Conservation (phyloP, 1,140 invertebrate genomes). For the Drosophila auraria region DNA sequence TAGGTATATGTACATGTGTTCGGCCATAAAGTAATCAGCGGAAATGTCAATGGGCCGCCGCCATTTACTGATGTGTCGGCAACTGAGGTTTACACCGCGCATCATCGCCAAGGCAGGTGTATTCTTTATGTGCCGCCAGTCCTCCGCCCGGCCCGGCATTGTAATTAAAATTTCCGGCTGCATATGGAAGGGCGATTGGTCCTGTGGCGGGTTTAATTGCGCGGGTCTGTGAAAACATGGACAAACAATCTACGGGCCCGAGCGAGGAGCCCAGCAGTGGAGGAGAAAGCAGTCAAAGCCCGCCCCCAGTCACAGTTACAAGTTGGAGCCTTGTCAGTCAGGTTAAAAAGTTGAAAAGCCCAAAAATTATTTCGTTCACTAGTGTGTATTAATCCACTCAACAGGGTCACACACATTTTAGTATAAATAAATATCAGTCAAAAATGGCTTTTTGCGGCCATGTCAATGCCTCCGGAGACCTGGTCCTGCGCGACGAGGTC, state of each 20-base stretch:
- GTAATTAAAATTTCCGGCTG: conserved; percentile 78
- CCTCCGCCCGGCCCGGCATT: conserved; percentile 35
- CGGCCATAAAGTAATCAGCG: conserved; percentile 82
- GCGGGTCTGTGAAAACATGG: conserved; percentile 19
- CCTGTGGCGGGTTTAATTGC: conserved; percentile 63
- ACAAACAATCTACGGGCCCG: conserved; percentile 53
- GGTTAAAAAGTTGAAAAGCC: conserved; percentile 10
- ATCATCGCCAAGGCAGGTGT: conserved; percentile 50
- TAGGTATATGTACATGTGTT: conserved; percentile 27
- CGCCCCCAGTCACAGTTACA: conserved; percentile 5
- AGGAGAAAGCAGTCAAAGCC: background rate
- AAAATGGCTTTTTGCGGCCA: conserved; percentile 62
- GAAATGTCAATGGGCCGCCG: conserved; percentile 81
- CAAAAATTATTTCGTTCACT: conserved; percentile 20
- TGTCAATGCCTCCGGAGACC: conserved; percentile 18
- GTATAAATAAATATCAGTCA: background rate
- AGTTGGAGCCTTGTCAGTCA: conserved; percentile 11
- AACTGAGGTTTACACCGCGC: conserved; percentile 73
- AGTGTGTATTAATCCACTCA: conserved; percentile 1
- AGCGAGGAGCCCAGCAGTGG: conserved; percentile 23
- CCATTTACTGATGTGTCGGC: conserved; percentile 82
- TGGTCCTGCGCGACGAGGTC: conserved; percentile 36
- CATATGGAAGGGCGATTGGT: conserved; percentile 64
- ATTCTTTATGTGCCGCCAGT: conserved; percentile 27
- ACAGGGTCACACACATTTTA: conserved; percentile 5